phyloP scores from a whole-genome alignment of 2,888 invertebrate species.

The Drosophila eohydei region DNA sequence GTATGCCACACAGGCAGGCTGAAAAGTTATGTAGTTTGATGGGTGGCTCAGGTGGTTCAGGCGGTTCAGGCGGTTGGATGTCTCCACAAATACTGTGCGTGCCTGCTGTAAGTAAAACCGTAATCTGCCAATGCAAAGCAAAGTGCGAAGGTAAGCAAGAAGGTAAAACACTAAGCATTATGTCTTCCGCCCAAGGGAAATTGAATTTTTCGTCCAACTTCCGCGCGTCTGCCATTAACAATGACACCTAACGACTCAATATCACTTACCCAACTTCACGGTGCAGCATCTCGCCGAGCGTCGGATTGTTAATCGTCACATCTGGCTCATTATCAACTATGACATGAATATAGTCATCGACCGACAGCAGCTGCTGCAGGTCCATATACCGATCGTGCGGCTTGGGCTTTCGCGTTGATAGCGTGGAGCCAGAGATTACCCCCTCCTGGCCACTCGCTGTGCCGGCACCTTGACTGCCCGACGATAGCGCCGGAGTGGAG shows the following conservation, averaged over 20 bases:
- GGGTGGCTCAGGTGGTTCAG: background rate
- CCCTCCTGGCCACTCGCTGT: conserved; percentile 71
- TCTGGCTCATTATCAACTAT: conserved; percentile 86
- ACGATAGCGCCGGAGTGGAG: conserved; percentile 82
- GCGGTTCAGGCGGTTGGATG: background rate
- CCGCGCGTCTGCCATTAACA: conserved; percentile 44
- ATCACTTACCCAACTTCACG: conserved; percentile 85
- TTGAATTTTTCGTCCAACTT: conserved; percentile 70
- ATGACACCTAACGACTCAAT: conserved; percentile 35
- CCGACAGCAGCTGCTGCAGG: conserved; percentile 68
- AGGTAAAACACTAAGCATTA: conserved; percentile 66
- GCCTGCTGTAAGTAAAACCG: conserved; percentile 47
- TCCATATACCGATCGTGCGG: conserved; percentile 84
- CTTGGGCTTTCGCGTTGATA: conserved; percentile 78
- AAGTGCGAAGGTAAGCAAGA: conserved; percentile 23
- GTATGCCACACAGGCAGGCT: conserved; percentile 12
- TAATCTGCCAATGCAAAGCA: conserved; percentile 25
- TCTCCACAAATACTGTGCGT: conserved; percentile 41
- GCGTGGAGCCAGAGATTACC: conserved; percentile 61
- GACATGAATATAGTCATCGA: conserved; percentile 82
- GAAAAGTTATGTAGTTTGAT: conserved; percentile 32
- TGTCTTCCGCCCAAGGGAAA: conserved; percentile 75
- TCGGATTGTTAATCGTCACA: conserved; percentile 88
- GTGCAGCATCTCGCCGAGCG: conserved; percentile 89
- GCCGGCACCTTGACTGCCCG: conserved; percentile 73